Conservation (phyloP, 2,113 vertebrate genomes). For the Trichomycterus rosablanca region DNA sequence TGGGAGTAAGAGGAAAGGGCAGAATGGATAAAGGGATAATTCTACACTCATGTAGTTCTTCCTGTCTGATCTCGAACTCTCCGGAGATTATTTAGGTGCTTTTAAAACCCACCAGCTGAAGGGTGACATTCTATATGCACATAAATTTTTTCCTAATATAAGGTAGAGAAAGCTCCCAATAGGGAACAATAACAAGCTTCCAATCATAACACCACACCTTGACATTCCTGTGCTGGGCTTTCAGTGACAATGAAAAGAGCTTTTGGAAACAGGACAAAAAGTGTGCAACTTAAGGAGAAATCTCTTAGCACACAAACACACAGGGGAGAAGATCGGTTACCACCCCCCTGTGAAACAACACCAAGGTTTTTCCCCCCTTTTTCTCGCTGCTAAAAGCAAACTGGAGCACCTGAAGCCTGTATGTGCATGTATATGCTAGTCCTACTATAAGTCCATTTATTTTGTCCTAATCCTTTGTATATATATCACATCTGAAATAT, state of each 20-base stretch:
- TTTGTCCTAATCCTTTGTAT: neutral
- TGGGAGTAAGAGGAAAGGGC: conserved; percentile 6
- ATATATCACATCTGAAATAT: neutral
- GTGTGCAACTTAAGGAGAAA: conserved; percentile 34
- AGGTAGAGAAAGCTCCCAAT: conserved; percentile 19
- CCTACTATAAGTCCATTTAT: no score
- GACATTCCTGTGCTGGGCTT: conserved; percentile 28
- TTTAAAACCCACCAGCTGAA: conserved; percentile 28
- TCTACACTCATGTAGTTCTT: conserved; percentile 5
- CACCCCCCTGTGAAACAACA: conserved; percentile 17
- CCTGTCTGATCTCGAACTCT: neutral
- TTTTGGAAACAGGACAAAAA: conserved; percentile 39
- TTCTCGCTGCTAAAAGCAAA: neutral
- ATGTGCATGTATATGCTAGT: conserved; percentile 11
- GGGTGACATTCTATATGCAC: conserved; percentile 16
- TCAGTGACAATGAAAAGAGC: conserved; percentile 11
- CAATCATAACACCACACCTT: conserved; percentile 38
- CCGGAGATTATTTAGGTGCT: conserved; percentile 6
- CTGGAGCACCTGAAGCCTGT: neutral
- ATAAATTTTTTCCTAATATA: neutral
- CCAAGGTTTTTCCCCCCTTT: neutral
- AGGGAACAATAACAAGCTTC: conserved; percentile 18
- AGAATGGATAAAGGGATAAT: conserved; percentile 22
- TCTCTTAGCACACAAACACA: conserved; percentile 12
- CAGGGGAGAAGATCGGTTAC: conserved; percentile 32